A percentile compares a stretch with the other conserved stretches of the same genome.
Conservation (phyloP, 2,113 vertebrate genomes). For the Podarcis muralis region DNA sequence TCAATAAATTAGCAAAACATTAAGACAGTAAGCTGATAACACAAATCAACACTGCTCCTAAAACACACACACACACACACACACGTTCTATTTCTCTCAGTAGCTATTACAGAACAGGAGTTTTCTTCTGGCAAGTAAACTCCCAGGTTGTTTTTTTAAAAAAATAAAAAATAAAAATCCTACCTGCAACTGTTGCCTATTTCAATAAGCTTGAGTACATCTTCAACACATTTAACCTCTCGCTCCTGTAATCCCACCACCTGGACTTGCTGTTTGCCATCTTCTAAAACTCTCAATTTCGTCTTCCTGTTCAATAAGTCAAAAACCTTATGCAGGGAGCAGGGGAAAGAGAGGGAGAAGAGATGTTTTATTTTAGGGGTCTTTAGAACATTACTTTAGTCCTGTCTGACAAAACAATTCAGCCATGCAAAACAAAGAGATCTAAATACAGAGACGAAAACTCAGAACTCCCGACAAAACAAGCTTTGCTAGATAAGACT, state of each 20-base stretch:
- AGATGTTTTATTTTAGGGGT: not conserved
- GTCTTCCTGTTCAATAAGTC: constrained; percentile 95
- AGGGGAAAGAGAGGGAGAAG: not conserved
- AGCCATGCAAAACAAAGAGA: not conserved
- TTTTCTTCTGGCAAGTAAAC: not conserved
- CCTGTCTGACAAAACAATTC: not conserved
- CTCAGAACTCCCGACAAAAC: not conserved
- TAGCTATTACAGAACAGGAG: not conserved
- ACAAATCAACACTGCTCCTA: constrained; percentile 36
- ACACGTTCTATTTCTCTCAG: not conserved
- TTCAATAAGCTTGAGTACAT: constrained; percentile 96
- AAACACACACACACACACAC: not conserved
- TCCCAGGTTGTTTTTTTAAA: not conserved
- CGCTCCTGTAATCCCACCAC: constrained; percentile 95
- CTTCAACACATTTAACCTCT: constrained; percentile 96
- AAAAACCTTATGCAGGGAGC: constrained; percentile 82
- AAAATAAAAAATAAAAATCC: constrained; percentile 31
- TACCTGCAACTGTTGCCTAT: constrained; percentile 99
- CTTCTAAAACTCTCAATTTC: constrained; percentile 94
- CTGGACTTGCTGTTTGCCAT: constrained; percentile 98
- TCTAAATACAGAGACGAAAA: constrained; percentile 4
- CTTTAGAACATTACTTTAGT: not conserved
- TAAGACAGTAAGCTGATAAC: constrained; percentile 38
- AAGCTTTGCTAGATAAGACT: not conserved
- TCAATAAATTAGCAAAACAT: constrained; percentile 38